Conservation (phyloP, 1,140 invertebrate species). For the Cotesia vestalis region DNA sequence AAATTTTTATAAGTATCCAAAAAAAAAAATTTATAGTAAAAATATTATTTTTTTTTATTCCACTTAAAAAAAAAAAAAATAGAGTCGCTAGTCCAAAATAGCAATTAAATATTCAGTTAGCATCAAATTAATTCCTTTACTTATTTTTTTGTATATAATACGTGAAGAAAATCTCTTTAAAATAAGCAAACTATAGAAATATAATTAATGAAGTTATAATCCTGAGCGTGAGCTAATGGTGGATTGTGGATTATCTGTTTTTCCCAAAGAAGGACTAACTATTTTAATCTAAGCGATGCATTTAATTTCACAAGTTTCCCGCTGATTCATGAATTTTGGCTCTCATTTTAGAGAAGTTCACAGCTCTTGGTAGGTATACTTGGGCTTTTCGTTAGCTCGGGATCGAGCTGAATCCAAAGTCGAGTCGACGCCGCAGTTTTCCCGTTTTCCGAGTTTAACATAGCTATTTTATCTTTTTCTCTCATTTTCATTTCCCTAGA, state of each 20-base stretch:
- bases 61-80: no score
- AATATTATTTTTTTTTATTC: no score
- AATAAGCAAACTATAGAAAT: no score
- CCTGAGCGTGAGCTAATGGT: no score
- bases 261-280: background rate
- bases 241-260: no score
- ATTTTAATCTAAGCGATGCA: background rate
- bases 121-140: no score
- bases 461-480: background rate
- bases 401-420: background rate
- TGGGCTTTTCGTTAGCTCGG: background rate
- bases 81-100: no score
- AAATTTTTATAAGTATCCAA: background rate
- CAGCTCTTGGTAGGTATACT: background rate
- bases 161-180: no score
- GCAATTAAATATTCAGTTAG: no score
- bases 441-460: background rate
- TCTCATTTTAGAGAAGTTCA: slow-evolving; percentile 5
- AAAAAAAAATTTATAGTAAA: background rate
- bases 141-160: no score
- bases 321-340: slow-evolving; percentile 17
- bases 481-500: no score
- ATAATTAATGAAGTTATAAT: no score
- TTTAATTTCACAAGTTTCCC: background rate
- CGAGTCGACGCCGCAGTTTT: slow-evolving; percentile 5